phyloP scores from a whole-genome alignment of 1,140 invertebrate genomes.

The Drosophila rhopaloa region DNA sequence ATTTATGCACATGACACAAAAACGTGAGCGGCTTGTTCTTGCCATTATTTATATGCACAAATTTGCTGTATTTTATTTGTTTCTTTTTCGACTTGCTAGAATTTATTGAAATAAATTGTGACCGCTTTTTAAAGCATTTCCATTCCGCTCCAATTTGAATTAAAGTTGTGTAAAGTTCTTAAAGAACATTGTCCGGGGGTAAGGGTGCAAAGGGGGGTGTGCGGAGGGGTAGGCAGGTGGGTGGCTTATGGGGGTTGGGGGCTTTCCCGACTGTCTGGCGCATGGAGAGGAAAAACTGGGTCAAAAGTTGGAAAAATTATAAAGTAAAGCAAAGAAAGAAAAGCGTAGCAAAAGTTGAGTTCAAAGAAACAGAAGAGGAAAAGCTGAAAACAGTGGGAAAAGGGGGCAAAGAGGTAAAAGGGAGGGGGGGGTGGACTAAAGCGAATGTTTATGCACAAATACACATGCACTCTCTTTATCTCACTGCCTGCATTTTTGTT shows the following conservation, averaged over 20 bases:
- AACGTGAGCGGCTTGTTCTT: conserved; percentile 57
- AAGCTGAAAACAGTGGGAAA: conserved; percentile 10
- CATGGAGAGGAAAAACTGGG: conserved; percentile 58
- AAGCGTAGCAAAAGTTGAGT: conserved; percentile 67
- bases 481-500: conserved; percentile 45
- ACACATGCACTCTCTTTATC: conserved; percentile 21
- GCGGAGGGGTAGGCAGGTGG: conserved; percentile 16
- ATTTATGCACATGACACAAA: conserved; percentile 78
- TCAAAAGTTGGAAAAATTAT: conserved; percentile 81
- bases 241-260: conserved; percentile 11
- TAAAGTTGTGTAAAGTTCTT: conserved; percentile 43
- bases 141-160: conserved; percentile 39
- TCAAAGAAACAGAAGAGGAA: conserved; percentile 51
- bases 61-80: conserved; percentile 25
- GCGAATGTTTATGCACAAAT: conserved; percentile 57
- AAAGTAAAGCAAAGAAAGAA: conserved; percentile 69
- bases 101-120: conserved; percentile 44
- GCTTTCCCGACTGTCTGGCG: conserved; percentile 55
- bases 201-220: neutral
- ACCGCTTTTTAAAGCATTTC: conserved; percentile 27
- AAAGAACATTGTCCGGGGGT: conserved; percentile 17
- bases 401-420: conserved; percentile 12
- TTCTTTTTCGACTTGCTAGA: conserved; percentile 17
- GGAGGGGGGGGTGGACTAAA: neutral
- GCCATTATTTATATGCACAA: conserved; percentile 24